These are phyloP conservation scores for Drosophila quasianomalipes DNA, from an alignment of 2,888 invertebrate species.

Conservation along the genomic window DNA sequence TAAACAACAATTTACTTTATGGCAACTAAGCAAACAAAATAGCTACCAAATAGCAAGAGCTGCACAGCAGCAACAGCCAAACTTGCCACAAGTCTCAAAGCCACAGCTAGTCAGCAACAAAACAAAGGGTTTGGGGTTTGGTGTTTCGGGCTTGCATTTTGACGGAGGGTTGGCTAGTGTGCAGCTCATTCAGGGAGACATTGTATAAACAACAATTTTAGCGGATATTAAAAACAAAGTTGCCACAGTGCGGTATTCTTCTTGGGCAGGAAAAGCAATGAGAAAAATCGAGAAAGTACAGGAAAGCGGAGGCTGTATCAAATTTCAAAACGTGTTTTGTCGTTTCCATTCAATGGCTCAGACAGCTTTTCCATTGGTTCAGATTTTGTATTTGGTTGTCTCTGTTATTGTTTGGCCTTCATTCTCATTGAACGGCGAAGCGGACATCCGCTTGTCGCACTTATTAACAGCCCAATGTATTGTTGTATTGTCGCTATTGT, in stretches of 20 bases:
- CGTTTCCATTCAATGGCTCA: conserved; percentile 61
- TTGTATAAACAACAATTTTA: conserved; percentile 79
- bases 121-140: conserved; percentile 2
- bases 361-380: conserved; percentile 8
- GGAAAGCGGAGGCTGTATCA: conserved; percentile 45
- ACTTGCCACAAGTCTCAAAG: conserved; percentile 54
- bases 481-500: conserved; percentile 36
- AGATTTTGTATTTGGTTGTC: conserved; percentile 28
- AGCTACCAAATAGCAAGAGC: conserved; percentile 31
- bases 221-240: conserved; percentile 81
- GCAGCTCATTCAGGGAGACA: conserved; percentile 66
- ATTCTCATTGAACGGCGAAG: conserved; percentile 53
- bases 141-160: neutral
- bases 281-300: neutral
- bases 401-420: conserved; percentile 49
- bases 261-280: conserved; percentile 38
- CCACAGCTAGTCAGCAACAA: conserved; percentile 41
- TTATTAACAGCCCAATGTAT: conserved; percentile 47
- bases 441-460: conserved; percentile 74
- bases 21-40: conserved; percentile 61
- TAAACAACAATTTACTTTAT: conserved; percentile 76
- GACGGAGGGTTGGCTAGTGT: conserved; percentile 42
- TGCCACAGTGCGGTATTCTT: conserved; percentile 54
- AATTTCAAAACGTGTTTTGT: conserved; percentile 74
- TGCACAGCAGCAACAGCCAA: conserved; percentile 27